Base-by-base conservation (phyloP, 2,888 invertebrate genomes). In the Pachymerium ferrugineum region DNA sequence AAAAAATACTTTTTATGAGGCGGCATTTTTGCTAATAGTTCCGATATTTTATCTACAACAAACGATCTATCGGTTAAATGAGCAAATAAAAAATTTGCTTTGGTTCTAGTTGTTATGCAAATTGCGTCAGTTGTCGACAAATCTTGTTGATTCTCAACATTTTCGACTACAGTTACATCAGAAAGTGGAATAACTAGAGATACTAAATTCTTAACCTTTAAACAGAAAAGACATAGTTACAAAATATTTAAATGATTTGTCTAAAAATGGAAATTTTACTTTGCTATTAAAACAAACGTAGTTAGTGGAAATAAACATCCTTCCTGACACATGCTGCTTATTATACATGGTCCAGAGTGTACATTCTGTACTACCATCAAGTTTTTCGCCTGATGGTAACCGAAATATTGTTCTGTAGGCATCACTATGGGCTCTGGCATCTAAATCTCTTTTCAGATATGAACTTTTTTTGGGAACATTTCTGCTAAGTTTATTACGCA, bases 281-380 rank as follows among this genome's bases (percentile, higher is more conserved):
- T 93, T 88, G 83, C 97, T 97, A 80, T 93, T 92, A 82, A 97
- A 99, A 83, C 98, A 98, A 79, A 97, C 87, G 82, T 94, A 99
- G 85, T 93, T 95, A 80, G 92, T 90, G 0, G 97, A 97, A 70
- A 99, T 85, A 83, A 91, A 98, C 79, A 99, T 85, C 77, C 90
- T 87, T 16, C 98, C 98, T 85, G 89, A 88, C 74, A 92, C 91
- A 81, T 93, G 90, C 77, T 89, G 89, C 82, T 96, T 96, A 81
- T 95, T 93, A 82, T 93, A 98, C 0, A 97, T 97, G 1, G 97
- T 96, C 91, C 95, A 94, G 73, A 99, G 84, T 10, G 92, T 89
- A 80, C 94, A 94, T 80, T 93, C 93, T 73, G 93, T 81, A 75
- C 91, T 90, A 0, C 98, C 98, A 83, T 99, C 98, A 75, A 99